A percentile compares a stretch with the other conserved stretches of the same genome.
Conservation (phyloP, 2,888 invertebrate genomes). For the Drosophila quinaria region DNA sequence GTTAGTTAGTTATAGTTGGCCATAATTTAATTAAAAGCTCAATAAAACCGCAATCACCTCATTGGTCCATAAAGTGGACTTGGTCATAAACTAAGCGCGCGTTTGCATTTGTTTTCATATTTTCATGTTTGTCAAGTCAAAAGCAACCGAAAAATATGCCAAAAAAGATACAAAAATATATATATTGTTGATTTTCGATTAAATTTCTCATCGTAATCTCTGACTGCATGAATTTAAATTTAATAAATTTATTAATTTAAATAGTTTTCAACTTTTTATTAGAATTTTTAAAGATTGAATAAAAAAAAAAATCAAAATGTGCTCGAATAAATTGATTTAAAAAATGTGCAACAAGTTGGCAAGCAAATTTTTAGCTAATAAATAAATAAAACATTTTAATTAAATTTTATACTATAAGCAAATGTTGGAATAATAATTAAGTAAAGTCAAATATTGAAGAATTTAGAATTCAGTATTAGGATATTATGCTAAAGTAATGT, state of each 20-base stretch:
- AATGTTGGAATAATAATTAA: conserved; percentile 24
- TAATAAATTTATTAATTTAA: conserved; percentile 59
- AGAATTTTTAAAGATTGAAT: conserved; percentile 20
- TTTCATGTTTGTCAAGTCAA: conserved; percentile 71
- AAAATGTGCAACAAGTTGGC: conserved; percentile 63
- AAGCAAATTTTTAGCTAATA: conserved; percentile 56
- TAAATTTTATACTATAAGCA: conserved; percentile 20
- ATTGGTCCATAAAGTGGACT: conserved; percentile 86
- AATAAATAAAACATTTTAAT: conserved; percentile 17
- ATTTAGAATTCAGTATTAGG: conserved; percentile 2
- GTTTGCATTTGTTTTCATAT: conserved; percentile 68
- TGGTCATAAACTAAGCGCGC: conserved; percentile 85
- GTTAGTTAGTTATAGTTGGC: conserved; percentile 39
- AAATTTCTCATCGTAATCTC: conserved; percentile 44
- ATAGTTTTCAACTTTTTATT: conserved; percentile 24
- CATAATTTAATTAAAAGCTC: conserved; percentile 46
- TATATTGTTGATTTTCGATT: conserved; percentile 63
- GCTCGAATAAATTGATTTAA: conserved; percentile 56
- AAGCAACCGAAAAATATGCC: conserved; percentile 75
- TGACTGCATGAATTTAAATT: conserved; percentile 56
- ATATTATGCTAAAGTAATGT: conserved; percentile 8
- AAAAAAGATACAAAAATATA: conserved; percentile 69
- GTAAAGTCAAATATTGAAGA: conserved; percentile 27
- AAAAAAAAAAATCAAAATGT: conserved; percentile 51
- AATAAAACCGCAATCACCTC: conserved; percentile 85